Base-by-base conservation (phyloP, 2,888 invertebrate species). In the Carterocephalus palaemon region DNA sequence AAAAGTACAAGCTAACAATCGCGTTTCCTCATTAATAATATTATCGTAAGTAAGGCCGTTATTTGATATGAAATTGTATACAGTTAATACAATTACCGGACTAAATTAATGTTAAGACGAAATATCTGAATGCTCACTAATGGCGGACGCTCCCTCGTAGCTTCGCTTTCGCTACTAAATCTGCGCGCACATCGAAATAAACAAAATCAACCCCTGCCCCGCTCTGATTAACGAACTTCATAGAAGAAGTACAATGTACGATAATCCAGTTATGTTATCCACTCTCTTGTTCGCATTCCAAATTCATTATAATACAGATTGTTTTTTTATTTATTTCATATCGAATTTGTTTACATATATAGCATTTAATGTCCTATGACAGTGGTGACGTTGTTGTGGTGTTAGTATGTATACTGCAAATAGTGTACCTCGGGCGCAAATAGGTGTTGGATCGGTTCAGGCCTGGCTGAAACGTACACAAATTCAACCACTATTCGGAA, bases 141-240 rank as follows among this genome's bases (percentile, higher is more conserved):
- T 12, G 6, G 13, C 9, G 9, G 6, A 10, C 26, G 15, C 17
- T 33, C 46, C 41, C 46, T 42, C 46, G 13, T 22, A 47, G 38
- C 39, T 37, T 49, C 51, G 51, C 45, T 41, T 39, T 48, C 51
- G 41, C 45, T 43, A 48, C 48, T 53, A 57, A 56, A 59, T 54
- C 56, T 47, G 51, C 34, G 51, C 49, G 43, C 43, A 49, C 47
- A 52, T 52, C 60, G 61, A 60, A 69, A 70, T 70, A 69, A 71
- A 70, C 67, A 66, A 68, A 65, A 65, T 53, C 56, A 59, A 57
- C 64, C 60, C 57, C 51, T 60, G 52, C 54, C 54, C 49, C 56
- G 31, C 46, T 26, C 62, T 66, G 68, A 72, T 71, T 70, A 68
- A 71, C 64, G 60, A 60, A 60, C 51, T 42, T 48, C 48, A 57